Conservation (phyloP, 2,888 invertebrate genomes). For the Ennomos quercinarius region DNA sequence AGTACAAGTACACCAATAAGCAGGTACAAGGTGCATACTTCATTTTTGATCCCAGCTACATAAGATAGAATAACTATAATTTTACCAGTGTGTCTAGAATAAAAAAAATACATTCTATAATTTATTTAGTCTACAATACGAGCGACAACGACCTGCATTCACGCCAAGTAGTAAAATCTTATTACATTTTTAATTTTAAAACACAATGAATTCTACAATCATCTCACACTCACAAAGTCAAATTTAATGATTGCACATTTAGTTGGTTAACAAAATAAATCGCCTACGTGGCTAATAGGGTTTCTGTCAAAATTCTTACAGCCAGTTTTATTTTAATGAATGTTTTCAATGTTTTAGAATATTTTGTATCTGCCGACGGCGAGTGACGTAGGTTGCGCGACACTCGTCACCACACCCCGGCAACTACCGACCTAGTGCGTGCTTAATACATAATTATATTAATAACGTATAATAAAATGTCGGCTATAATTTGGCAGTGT, state of each 20-base stretch:
- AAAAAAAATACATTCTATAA: no score
- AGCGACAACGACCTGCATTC: slow-evolving; percentile 7
- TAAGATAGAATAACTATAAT: no score
- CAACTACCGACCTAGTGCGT: slow-evolving; percentile 40
- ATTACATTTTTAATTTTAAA: slow-evolving; percentile 15
- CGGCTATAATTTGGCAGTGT: slow-evolving; percentile 51
- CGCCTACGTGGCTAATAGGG: slow-evolving; percentile 10
- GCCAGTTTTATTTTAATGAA: slow-evolving; percentile 19
- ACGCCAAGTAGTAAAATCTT: slow-evolving; percentile 16
- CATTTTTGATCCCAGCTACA: no score
- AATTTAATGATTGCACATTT: slow-evolving; percentile 16
- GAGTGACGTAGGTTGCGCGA: slow-evolving; percentile 14
- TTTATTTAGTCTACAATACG: slow-evolving; percentile 1
- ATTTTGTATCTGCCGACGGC: slow-evolving; percentile 1
- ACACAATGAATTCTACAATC: slow-evolving; percentile 16
- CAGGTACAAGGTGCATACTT: no score
- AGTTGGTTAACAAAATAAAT: slow-evolving; percentile 10
- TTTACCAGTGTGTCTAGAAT: no score
- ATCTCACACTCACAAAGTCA: background rate
- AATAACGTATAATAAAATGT: slow-evolving; percentile 53
- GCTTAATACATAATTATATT: slow-evolving; percentile 49
- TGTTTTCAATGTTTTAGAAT: slow-evolving; percentile 16
- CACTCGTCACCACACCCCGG: slow-evolving; percentile 18
- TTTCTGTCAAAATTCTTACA: slow-evolving; percentile 17
- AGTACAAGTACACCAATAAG: no score